A percentile compares a stretch with the other conserved stretches of the same genome.
phyloP scores from a whole-genome alignment of 1,140 invertebrate species.

The Parasteatoda tepidariorum region DNA sequence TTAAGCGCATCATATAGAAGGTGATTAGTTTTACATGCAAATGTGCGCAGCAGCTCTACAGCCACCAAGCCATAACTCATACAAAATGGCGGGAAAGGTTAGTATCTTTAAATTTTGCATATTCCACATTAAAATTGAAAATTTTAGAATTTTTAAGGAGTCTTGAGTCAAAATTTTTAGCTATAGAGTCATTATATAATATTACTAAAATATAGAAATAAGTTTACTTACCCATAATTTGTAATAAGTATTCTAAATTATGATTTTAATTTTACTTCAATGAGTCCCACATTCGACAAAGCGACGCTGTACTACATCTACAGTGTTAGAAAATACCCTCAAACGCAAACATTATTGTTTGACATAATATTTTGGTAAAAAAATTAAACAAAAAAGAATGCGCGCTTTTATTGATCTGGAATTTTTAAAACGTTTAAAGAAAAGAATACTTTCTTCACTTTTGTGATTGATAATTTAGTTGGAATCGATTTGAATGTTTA shows the following conservation, averaged over 20 bases:
- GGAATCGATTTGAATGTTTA: no score
- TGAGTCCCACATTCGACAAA: slow-evolving; percentile 59
- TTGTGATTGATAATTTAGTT: not conserved
- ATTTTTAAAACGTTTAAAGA: no score
- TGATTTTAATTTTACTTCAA: slow-evolving; percentile 61
- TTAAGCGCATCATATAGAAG: slow-evolving; percentile 20
- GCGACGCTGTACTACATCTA: slow-evolving; percentile 62
- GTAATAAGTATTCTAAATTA: slow-evolving; percentile 57
- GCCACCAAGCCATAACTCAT: slow-evolving; percentile 60
- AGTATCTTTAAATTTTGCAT: slow-evolving; percentile 60
- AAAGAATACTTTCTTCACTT: not conserved
- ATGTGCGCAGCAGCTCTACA: slow-evolving; percentile 57
- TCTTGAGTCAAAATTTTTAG: not conserved
- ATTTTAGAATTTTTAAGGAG: slow-evolving; percentile 17
- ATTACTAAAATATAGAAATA: slow-evolving; percentile 7
- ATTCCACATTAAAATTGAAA: slow-evolving; percentile 48
- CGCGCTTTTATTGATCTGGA: slow-evolving; percentile 16
- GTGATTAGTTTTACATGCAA: slow-evolving; percentile 59
- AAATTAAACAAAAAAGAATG: no score
- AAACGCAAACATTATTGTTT: slow-evolving; percentile 54
- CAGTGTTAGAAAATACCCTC: slow-evolving; percentile 60
- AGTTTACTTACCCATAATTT: slow-evolving; percentile 57
- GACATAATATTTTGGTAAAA: slow-evolving; percentile 53
- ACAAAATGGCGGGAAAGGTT: slow-evolving; percentile 61
- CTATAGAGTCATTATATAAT: slow-evolving; percentile 7